Evolutionary conservation across 2,888 invertebrate genomes (phyloP).

Genomic region (Himalopsyche anomala): DNA sequence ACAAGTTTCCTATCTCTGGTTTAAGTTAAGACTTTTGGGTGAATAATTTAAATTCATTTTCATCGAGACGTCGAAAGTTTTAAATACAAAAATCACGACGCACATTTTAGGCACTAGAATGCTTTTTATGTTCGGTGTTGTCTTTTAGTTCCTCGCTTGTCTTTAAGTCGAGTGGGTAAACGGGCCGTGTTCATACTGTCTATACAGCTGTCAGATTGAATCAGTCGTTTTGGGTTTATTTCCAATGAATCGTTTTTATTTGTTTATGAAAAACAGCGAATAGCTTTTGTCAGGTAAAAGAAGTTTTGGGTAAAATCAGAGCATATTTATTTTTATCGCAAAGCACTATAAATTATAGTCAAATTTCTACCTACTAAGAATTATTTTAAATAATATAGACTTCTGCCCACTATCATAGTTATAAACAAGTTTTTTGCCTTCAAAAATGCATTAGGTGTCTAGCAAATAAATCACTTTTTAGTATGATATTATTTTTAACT

Average conservation of each 20-base stretch:
- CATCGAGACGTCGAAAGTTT: conserved; percentile 36
- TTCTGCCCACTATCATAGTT: no score
- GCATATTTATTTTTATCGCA: background rate
- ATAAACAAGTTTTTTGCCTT: no score
- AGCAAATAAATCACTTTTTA: no score
- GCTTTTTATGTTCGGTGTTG: conserved; percentile 1
- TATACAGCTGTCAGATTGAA: conserved; percentile 40
- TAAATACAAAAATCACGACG: conserved; percentile 23
- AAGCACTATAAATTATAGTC: no score
- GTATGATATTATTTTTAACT: no score
- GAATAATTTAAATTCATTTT: conserved; percentile 59
- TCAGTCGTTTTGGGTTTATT: conserved; percentile 37
- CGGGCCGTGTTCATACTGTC: conserved; percentile 6
- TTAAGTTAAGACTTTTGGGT: background rate
- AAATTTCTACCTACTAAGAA: no score
- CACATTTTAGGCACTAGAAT: conserved; percentile 27
- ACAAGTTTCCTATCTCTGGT: background rate
- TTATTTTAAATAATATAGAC: no score
- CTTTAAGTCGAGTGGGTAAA: conserved; percentile 23
- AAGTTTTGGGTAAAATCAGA: background rate
- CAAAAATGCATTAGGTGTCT: no score
- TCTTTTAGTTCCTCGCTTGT: conserved; percentile 31
- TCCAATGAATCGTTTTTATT: conserved; percentile 38
- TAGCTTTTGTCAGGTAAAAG: conserved; percentile 12
- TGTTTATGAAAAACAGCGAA: conserved; percentile 31